Evolutionary conservation across 2,797 vertebrate genomes (phyloP).

Genomic region (Poeciliopsis paucimaculata): DNA sequence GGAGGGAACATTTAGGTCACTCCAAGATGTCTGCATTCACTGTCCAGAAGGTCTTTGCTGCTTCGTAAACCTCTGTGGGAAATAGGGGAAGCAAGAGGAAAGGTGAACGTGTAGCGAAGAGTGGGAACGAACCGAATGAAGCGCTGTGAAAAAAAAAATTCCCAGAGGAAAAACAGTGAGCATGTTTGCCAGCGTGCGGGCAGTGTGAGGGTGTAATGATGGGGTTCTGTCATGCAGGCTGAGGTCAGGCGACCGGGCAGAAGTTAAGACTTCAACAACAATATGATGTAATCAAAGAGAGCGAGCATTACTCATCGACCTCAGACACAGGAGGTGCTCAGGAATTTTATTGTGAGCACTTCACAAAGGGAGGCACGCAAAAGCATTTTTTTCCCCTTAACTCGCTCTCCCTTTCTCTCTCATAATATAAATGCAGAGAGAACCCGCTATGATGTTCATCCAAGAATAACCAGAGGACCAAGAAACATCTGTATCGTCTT

Average conservation of each 20-base stretch:
- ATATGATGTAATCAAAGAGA: constrained; percentile 82
- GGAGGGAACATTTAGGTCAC: not conserved
- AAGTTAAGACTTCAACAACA: constrained; percentile 69
- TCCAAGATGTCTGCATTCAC: constrained; percentile 23
- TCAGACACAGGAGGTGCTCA: constrained; percentile 66
- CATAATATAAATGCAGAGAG: constrained; percentile 42
- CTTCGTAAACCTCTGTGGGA: constrained; percentile 58
- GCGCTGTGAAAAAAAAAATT: constrained; percentile 45
- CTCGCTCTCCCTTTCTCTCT: constrained; percentile 4
- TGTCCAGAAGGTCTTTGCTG: constrained; percentile 45
- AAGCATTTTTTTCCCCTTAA: constrained; percentile 57
- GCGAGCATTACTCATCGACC: constrained; percentile 76
- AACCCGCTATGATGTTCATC: constrained; percentile 19
- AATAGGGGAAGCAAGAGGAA: constrained; percentile 53
- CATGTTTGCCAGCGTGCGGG: constrained; percentile 70
- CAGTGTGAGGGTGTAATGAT: constrained; percentile 76
- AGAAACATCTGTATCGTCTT: constrained; percentile 4
- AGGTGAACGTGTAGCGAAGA: constrained; percentile 47
- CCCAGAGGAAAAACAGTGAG: constrained; percentile 63
- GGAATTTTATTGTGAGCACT: constrained; percentile 74
- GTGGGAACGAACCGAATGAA: constrained; percentile 47
- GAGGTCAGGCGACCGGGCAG: constrained; percentile 74
- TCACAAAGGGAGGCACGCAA: constrained; percentile 55
- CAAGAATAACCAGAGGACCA: constrained; percentile 35
- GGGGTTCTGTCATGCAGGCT: constrained; percentile 70